These are phyloP conservation scores for Cichladusa arquata DNA, from an alignment of 2,113 vertebrate genomes.

Conservation along the genomic window DNA sequence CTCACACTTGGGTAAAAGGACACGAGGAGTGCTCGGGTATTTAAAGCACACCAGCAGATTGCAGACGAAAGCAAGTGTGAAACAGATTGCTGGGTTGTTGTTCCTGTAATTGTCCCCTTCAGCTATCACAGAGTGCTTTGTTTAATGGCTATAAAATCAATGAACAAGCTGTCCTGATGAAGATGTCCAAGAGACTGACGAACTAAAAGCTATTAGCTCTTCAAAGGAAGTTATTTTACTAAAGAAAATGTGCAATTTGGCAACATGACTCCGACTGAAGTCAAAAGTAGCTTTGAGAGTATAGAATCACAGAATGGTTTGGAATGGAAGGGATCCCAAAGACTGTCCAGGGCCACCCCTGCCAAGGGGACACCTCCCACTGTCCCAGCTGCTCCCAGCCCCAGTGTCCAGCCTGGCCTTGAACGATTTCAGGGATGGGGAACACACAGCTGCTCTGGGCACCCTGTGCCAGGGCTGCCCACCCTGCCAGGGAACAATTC, in stretches of 20 bases:
- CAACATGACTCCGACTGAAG: not conserved
- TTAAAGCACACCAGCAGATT: conserved; percentile 60
- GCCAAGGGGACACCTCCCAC: not conserved
- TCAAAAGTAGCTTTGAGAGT: not conserved
- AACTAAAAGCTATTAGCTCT: conserved; percentile 14
- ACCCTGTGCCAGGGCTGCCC: too few relatives aligned
- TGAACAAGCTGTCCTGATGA: conserved; percentile 64
- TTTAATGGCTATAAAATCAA: conserved; percentile 55
- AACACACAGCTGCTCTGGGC: too few relatives aligned
- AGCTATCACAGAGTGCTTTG: conserved; percentile 55
- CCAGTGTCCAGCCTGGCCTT: not conserved
- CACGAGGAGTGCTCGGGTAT: not conserved
- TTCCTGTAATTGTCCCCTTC: conserved; percentile 64
- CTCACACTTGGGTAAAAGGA: not conserved
- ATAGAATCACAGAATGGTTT: not conserved
- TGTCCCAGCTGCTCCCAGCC: not conserved
- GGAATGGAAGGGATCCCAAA: not conserved
- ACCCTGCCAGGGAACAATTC: too few relatives aligned
- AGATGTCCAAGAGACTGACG: conserved; percentile 42
- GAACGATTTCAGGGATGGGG: too few relatives aligned
- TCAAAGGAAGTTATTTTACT: not conserved
- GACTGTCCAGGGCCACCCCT: not conserved
- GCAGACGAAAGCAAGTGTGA: conserved; percentile 53
- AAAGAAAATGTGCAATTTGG: not conserved
- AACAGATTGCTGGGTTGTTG: conserved; percentile 64